Evolutionary conservation across 2,888 invertebrate species (phyloP), one percentile per base, ranked within the genome.

Genomic region (Hirtodrosophila confusa): DNA sequence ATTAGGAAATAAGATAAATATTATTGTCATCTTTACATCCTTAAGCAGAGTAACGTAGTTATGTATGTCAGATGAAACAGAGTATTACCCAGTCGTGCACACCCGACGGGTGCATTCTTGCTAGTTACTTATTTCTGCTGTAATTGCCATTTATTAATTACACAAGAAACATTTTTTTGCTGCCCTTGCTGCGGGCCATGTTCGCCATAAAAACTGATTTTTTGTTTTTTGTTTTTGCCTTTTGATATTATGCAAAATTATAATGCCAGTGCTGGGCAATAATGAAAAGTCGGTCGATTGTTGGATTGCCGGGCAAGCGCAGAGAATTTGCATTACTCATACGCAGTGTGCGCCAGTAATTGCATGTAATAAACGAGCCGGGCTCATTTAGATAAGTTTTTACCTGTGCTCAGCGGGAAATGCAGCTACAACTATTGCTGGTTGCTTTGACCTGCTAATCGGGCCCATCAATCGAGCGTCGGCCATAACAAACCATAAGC

Each of bases 381-480:
- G 37, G 61, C 80, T 80, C 87, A 86, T 82, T 86, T 75, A 86
- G 85, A 82, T 82, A 86, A 82, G 71, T 80, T 80, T 82, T 69
- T 80, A 51, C 41, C 60, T 40, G 37, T 29, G 29, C 7, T 31
- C 23, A 40, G 70, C 47, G 24, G 37, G n/a, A 35, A 33, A 40
- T 23, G 43, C 11, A 11, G 11, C 27, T 40, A 9, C 0, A 35
- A 12, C 17, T 47, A 48, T 62, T 47, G 57, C 69, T 64, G 75
- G 65, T 50, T 57, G 60, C 70, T 39, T 56, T 61, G 61, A 55
- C 62, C 67, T 57, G 63, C 77, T 73, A 69, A 73, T 80, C 76
- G 62, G 69, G 40, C 63, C 60, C 74, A 69, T 70, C 76, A 71
- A 74, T 74, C 75, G 73, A 58, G 41, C 39, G 49, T 29, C 57